These are phyloP conservation scores for Drosophila ustulata DNA, from an alignment of 2,888 invertebrate species.

Conservation along the genomic window DNA sequence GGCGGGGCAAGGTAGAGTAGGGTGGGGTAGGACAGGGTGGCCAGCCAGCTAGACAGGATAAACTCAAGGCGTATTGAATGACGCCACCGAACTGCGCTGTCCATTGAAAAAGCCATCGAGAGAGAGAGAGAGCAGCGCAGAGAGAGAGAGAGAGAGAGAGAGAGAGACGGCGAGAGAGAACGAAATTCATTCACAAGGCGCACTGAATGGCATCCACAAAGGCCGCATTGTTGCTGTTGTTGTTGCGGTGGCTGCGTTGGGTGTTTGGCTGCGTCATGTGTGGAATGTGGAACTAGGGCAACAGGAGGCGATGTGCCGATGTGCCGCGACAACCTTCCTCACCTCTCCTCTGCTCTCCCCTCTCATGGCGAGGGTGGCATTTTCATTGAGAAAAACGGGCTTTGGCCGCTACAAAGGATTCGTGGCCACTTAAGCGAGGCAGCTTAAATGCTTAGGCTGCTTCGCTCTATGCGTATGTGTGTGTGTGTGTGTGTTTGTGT, in stretches of 20 bases:
- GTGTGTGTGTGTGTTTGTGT: constrained; percentile 19
- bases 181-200: constrained; percentile 76
- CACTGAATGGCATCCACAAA: constrained; percentile 65
- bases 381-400: constrained; percentile 75
- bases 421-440: constrained; percentile 61
- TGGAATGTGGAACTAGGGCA: constrained; percentile 75
- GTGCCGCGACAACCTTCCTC: constrained; percentile 38
- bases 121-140: constrained; percentile 9
- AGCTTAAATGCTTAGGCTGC: constrained; percentile 67
- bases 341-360: neutral
- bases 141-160: constrained; percentile 14
- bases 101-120: constrained; percentile 52
- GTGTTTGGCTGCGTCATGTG: constrained; percentile 52
- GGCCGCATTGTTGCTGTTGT: constrained; percentile 27
- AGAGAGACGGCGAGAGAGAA: constrained; percentile 23
- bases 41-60: constrained; percentile 27
- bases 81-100: constrained; percentile 59
- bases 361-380: constrained; percentile 29
- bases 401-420: constrained; percentile 40
- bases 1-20: neutral
- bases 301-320: constrained; percentile 56
- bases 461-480: neutral
- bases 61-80: constrained; percentile 62
- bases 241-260: constrained; percentile 10
- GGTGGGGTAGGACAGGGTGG: neutral